Evolutionary conservation across 2,797 vertebrate genomes (phyloP).

Genomic region (Mycteria americana): DNA sequence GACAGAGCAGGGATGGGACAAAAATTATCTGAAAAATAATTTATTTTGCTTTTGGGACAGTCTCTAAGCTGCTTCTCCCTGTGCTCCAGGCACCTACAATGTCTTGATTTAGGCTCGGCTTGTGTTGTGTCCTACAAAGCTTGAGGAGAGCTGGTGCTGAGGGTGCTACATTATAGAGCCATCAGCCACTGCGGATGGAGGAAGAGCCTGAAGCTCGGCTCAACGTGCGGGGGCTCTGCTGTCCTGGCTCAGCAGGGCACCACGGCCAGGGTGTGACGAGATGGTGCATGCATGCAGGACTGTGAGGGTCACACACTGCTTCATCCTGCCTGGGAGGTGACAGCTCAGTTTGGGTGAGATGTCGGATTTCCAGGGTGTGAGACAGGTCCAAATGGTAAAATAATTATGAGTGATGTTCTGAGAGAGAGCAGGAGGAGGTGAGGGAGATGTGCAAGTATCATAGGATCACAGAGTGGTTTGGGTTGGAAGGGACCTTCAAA

Average conservation of each 20-base stretch:
- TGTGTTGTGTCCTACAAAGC: neutral
- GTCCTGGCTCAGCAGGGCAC: neutral
- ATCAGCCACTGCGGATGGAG: neutral
- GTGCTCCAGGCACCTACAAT: neutral
- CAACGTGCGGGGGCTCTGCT: accelerated
- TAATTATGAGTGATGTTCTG: neutral
- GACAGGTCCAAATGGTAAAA: neutral
- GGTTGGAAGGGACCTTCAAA: neutral
- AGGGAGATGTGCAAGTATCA: neutral
- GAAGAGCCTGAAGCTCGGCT: neutral
- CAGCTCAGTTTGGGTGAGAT: neutral
- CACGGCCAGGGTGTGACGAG: accelerated
- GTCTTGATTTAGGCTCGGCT: neutral
- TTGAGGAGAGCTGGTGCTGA: neutral
- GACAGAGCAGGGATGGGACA: neutral
- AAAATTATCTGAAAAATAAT: neutral
- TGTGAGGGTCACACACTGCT: accelerated
- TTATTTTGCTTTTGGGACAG: neutral
- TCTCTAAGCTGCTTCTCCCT: neutral
- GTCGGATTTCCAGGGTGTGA: neutral
- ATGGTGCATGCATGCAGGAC: neutral
- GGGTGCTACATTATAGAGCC: neutral
- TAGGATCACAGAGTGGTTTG: neutral
- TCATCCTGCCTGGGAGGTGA: neutral
- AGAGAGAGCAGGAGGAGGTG: neutral